A percentile compares a stretch with the other conserved stretches of the same genome.
Conservation (phyloP, 2,888 invertebrate species). For the Ypsolopha scabrella region DNA sequence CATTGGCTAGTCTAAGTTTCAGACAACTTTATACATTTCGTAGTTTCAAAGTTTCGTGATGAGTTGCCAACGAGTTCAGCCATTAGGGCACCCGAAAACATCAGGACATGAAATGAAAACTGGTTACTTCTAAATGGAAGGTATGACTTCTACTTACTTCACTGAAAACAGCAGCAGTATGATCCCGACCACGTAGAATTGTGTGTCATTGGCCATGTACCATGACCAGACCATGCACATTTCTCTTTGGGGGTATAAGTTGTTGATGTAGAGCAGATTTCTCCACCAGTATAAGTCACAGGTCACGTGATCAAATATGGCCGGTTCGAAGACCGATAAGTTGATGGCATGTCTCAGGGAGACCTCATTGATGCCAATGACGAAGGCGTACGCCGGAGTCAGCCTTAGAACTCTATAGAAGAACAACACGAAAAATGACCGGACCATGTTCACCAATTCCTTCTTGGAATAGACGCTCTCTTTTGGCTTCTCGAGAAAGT, state of each 20-base stretch:
- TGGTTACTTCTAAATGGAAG: too few relatives aligned
- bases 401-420: slow-evolving; percentile 75
- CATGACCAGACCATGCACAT: slow-evolving; percentile 88
- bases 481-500: slow-evolving; percentile 46
- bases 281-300: slow-evolving; percentile 87
- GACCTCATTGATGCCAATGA: slow-evolving; percentile 80
- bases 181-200: slow-evolving; percentile 79
- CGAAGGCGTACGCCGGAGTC: slow-evolving; percentile 85
- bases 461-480: slow-evolving; percentile 35
- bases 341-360: slow-evolving; percentile 78
- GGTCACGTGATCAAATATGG: slow-evolving; percentile 77
- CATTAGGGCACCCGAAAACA: too few relatives aligned
- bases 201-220: slow-evolving; percentile 86
- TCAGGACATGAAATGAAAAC: too few relatives aligned
- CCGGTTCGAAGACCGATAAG: slow-evolving; percentile 79
- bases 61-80: too few relatives aligned
- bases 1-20: too few relatives aligned
- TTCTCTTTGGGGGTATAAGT: slow-evolving; percentile 79
- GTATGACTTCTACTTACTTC: slow-evolving; percentile 62
- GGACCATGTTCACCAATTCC: slow-evolving; percentile 45
- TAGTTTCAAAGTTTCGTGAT: too few relatives aligned
- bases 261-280: slow-evolving; percentile 86
- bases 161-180: slow-evolving; percentile 74
- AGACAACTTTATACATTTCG: too few relatives aligned
- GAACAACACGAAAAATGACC: slow-evolving; percentile 62